These are phyloP conservation scores for Stylophora pistillata DNA, from an alignment of 64 coral and sea anemone genomes.

Conservation along the genomic window DNA sequence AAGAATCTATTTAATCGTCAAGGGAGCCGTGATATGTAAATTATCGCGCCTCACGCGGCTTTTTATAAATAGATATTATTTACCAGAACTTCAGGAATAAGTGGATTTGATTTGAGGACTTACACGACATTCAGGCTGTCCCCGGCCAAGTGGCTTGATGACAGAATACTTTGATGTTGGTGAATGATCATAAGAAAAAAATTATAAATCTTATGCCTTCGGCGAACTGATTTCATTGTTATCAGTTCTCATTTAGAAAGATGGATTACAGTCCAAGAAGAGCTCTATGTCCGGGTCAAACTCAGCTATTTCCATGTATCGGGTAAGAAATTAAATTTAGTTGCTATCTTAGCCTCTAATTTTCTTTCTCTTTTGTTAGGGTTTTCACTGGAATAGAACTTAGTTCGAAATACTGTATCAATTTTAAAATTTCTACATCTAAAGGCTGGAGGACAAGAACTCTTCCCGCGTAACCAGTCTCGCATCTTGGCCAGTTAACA, in stretches of 20 bases:
- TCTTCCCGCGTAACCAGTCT: too few relatives aligned
- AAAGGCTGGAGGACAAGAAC: too few relatives aligned
- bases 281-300: neutral
- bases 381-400: too few relatives aligned
- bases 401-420: too few relatives aligned
- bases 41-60: neutral
- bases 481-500: too few relatives aligned
- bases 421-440: too few relatives aligned
- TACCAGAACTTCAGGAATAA: neutral
- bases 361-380: neutral
- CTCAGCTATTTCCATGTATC: neutral
- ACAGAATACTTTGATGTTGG: too few relatives aligned
- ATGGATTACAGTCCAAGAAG: slow-evolving; percentile 19
- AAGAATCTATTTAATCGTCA: neutral
- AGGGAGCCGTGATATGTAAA: slow-evolving; percentile 1
- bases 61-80: slow-evolving; percentile 30
- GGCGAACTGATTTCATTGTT: neutral
- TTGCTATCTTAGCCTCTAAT: neutral
- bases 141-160: too few relatives aligned
- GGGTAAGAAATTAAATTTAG: neutral
- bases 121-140: neutral
- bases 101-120: neutral
- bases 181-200: too few relatives aligned
- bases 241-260: neutral
- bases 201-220: too few relatives aligned